A percentile compares a stretch with the other conserved stretches of the same genome.
Conservation (phyloP, 2,113 vertebrate genomes). For the Nerophis ophidion region DNA sequence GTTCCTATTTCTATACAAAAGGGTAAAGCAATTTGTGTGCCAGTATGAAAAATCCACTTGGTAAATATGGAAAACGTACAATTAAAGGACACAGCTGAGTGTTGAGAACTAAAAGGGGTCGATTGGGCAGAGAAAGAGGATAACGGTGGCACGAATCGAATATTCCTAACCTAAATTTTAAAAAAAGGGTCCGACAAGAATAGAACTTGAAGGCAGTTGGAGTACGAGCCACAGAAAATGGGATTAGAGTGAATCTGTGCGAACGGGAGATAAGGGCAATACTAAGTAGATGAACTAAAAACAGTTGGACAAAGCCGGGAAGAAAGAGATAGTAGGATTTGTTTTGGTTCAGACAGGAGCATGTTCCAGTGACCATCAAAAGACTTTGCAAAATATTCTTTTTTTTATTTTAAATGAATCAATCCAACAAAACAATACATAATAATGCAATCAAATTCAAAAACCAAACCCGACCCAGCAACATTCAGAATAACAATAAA, state of each 20-base stretch:
- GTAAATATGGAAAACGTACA: not conserved
- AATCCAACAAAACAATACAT: too few species aligned
- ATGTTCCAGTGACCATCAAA: constrained; percentile 18
- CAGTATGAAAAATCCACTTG: constrained; percentile 9
- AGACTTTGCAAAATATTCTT: not conserved
- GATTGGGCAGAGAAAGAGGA: constrained; percentile 12
- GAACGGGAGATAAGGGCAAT: constrained; percentile 17
- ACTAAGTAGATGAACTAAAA: constrained; percentile 37
- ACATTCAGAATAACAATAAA: too few species aligned
- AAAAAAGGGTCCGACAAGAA: constrained; percentile 15
- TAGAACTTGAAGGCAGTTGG: constrained; percentile 21
- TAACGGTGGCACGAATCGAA: not conserved
- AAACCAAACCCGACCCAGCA: too few species aligned
- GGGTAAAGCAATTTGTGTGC: constrained; percentile 1
- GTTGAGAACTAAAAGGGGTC: not conserved
- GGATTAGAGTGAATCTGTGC: constrained; percentile 41
- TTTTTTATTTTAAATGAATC: too few species aligned
- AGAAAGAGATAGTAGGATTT: constrained; percentile 24
- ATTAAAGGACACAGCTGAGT: not conserved
- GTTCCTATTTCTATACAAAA: constrained; percentile 7
- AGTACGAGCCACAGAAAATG: constrained; percentile 12
- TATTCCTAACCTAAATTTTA: constrained; percentile 21
- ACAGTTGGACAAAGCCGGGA: constrained; percentile 27
- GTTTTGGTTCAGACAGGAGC: constrained; percentile 22
- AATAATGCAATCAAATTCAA: too few species aligned